phyloP scores from a whole-genome alignment of 2,113 vertebrate species.

The Leptosomus discolor region DNA sequence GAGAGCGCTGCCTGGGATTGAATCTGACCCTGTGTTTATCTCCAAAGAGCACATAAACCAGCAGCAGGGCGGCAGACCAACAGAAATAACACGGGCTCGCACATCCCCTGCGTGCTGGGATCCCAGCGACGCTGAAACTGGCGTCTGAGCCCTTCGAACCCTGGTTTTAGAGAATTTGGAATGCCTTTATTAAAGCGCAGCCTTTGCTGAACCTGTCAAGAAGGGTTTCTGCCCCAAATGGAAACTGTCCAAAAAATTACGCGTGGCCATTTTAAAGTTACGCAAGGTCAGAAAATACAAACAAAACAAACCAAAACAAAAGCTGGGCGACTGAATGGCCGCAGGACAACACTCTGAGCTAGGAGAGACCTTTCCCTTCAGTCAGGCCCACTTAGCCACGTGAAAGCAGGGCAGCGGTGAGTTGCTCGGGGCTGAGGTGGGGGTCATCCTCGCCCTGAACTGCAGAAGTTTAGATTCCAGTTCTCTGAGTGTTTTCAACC shows the following conservation, averaged over 20 bases:
- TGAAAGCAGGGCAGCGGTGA: not conserved
- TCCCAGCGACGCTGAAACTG: not conserved
- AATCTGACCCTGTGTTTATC: not conserved
- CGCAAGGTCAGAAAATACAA: conserved; percentile 50
- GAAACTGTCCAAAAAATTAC: conserved; percentile 62
- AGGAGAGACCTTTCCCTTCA: not conserved
- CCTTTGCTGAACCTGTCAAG: conserved; percentile 47
- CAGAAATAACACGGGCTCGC: not conserved
- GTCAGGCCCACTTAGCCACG: not conserved
- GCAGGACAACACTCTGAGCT: not conserved
- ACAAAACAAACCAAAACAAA: conserved; percentile 9
- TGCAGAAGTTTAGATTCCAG: not conserved
- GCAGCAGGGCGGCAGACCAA: not conserved
- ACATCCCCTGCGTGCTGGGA: not conserved
- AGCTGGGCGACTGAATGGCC: not conserved
- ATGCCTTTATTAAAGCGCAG: conserved; percentile 20
- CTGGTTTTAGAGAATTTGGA: not conserved
- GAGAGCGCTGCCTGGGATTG: not conserved
- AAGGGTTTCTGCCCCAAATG: conserved; percentile 40
- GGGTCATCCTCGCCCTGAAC: not conserved
- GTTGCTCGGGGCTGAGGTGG: not conserved
- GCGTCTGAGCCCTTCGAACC: not conserved
- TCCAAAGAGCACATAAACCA: not conserved
- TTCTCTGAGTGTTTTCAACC: not conserved
- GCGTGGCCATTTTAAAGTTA: conserved; percentile 41